Percentiles rank a stretch among this genome's conserved stretches.
Evolutionary conservation across 2,797 vertebrate genomes (phyloP).

Genomic region (Eurystomus glaucurus): DNA sequence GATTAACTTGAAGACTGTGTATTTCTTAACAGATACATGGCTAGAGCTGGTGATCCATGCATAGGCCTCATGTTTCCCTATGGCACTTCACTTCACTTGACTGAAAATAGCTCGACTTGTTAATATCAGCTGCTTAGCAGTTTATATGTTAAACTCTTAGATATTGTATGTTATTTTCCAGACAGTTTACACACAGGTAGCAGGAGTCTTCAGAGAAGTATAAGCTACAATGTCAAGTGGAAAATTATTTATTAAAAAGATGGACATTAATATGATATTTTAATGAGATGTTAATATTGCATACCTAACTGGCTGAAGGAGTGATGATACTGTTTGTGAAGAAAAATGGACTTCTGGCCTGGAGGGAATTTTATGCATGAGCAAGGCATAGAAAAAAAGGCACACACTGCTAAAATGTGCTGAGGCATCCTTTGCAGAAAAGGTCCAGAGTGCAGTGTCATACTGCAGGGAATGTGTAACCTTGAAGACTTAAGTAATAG

Average conservation of each 20-base stretch:
- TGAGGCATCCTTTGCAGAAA: not conserved
- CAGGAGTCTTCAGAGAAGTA: not conserved
- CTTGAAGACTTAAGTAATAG: not conserved
- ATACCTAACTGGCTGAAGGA: not conserved
- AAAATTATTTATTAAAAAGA: not conserved
- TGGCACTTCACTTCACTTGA: rapidly evolving
- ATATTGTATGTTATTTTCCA: not conserved
- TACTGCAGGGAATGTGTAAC: not conserved
- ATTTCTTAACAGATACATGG: not conserved
- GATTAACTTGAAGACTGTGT: not conserved
- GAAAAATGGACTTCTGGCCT: not conserved
- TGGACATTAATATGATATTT: not conserved
- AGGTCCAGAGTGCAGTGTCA: not conserved
- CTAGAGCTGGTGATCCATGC: not conserved
- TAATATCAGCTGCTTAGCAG: not conserved
- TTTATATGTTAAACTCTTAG: not conserved
- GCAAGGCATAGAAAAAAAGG: not conserved
- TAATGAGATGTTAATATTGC: not conserved
- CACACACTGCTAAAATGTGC: not conserved
- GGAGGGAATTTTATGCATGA: not conserved
- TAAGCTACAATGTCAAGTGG: not conserved
- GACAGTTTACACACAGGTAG: not conserved
- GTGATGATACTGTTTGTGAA: not conserved
- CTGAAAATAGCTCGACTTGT: not conserved
- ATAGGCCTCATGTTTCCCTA: rapidly evolving